Base-by-base conservation (phyloP, 1,140 invertebrate genomes). In the Oryctes rhinoceros region DNA sequence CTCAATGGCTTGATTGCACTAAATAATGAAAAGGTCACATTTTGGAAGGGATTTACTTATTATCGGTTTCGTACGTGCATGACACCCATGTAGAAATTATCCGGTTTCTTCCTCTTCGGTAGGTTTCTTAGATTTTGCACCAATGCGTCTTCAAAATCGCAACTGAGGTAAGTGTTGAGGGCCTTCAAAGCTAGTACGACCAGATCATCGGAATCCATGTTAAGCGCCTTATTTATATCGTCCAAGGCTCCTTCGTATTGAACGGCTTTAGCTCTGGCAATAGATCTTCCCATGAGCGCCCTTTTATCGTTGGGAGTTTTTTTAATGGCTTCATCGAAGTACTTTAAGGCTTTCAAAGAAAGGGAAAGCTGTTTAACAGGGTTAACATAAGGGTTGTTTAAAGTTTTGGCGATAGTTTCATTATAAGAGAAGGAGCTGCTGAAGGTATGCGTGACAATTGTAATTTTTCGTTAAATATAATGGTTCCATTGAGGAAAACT, bases 141-240 rank as follows among this genome's bases (percentile, higher is more conserved):
- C 5, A 91, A 84, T 0, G 89, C 90, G 80, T 89, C 86, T 83
- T 91, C 90, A 83, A 91, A 91, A 80, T 91, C 90, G 24, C 89
- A 89, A 86, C 88, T 89, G 1, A 90, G 87, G 80, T 90, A 90
- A 82, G 89, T 88, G n/a, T 89, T 89, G 1, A 88, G 86, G n/a
- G 89, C 86, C 84, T 89, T 89, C 85, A 90, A 88, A 49, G 90
- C 90, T 15, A 87, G 83, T 4, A 89, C 87, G 44, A 85, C 87
- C 85, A 90, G 87, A 81, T 90, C 89, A 3, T 84, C 83, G 4
- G 89, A 88, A 79, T 89, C 87, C 5, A 90, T 78, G 80, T 87
- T 86, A 13, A 90, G 86, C 6, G 89, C 89, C 74, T 88, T 85
- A 79, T 90, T 88, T 0, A 90, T 89, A 81, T 90, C 90, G 9